Evolutionary conservation across 1,140 invertebrate genomes (phyloP), one percentile per base, ranked within the genome.

Genomic region (Scaptomyza pallida): DNA sequence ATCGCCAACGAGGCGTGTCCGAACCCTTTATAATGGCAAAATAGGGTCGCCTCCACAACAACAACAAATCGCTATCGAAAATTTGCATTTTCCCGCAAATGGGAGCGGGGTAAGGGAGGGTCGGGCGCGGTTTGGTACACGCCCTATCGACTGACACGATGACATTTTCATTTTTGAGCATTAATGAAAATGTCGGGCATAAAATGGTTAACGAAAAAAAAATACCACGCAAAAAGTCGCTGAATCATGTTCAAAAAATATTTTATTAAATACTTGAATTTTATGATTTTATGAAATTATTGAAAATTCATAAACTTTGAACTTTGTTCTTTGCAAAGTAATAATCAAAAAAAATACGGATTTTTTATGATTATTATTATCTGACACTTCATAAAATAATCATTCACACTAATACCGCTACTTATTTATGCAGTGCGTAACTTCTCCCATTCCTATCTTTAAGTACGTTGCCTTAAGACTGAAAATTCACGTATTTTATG

Each of bases 41-140:
- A 41, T 15, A 16, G 23, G 50, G 26, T 30, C 26, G 26, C 2
- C 26, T 9, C 23, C 8, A 9, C 5, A 30, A 30, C 30, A 43
- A 44, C 78, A 67, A 44, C 21, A 76, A 81, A 69, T 73, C 72
- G 68, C 41, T 64, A 68, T 57, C 33, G 72, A 69, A 72, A 81
- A 81, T 81, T 81, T 81, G 56, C 63, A 81, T 81, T 68, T 73
- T 43, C 37, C 50, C 40, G 6, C 26, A 1, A 35, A 71, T 10
- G 5, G 30, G 16, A n/a, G 21, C 40, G 15, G 4, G 40, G 1
- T 21, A 30, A 2, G 21, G 21, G 21, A 5, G 3, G 21, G 5
- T 23, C n/a, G n/a, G n/a, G n/a, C n/a, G n/a, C n/a, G n/a, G n/a
- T n/a, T n/a, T n/a, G n/a, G 21, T 23, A 26, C 23, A 26, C 23